A percentile compares a stretch with the other conserved stretches of the same genome.
phyloP scores from a whole-genome alignment of 2,797 vertebrate genomes.

The Onychomys torridus region DNA sequence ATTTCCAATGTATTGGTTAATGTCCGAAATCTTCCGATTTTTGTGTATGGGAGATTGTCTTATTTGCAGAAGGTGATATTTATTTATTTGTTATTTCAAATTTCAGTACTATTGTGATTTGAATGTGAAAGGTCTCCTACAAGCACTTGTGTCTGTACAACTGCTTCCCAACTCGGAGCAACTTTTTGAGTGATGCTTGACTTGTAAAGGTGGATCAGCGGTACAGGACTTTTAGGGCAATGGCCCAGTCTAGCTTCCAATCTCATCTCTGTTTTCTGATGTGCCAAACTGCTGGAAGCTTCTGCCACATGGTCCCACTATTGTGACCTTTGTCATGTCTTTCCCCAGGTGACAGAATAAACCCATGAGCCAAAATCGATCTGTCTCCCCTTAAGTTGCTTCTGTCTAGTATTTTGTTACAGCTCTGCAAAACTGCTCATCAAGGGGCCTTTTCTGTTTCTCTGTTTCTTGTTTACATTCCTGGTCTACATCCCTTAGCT shows the following conservation, averaged over 20 bases:
- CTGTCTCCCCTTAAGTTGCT: neutral
- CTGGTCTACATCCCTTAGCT: neutral
- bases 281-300: neutral
- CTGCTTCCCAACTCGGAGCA: neutral
- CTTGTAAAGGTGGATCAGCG: neutral
- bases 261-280: neutral
- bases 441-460: neutral
- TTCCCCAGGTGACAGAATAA: neutral
- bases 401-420: neutral
- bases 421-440: neutral
- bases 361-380: neutral
- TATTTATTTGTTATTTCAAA: neutral
- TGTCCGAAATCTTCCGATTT: neutral
- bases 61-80: neutral
- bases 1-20: too few relatives aligned
- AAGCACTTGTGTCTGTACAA: neutral
- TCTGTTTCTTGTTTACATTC: neutral
- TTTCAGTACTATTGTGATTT: neutral
- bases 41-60: neutral
- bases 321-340: neutral
- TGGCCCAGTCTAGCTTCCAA: neutral
- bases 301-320: neutral
- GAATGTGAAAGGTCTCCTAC: neutral
- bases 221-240: neutral
- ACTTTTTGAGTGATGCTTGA: neutral